These are phyloP conservation scores for Australoheros scitulus DNA, from an alignment of 2,113 vertebrate species.

Conservation along the genomic window DNA sequence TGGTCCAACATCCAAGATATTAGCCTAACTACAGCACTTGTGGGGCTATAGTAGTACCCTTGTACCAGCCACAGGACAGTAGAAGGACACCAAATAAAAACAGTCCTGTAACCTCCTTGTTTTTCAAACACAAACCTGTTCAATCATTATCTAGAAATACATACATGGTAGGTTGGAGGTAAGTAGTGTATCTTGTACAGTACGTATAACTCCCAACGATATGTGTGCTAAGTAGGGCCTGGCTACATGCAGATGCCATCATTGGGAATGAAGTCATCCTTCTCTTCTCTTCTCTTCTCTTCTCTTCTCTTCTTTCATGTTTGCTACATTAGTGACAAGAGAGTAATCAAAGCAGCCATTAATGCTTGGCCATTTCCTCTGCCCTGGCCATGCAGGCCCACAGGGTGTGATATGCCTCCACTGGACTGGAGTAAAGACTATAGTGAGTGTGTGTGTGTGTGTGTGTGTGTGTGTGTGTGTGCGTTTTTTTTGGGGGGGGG, in stretches of 20 bases:
- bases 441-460: background rate
- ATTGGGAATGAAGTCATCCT: conserved; percentile 56
- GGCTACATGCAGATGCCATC: conserved; percentile 52
- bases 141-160: background rate
- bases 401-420: conserved; percentile 50
- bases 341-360: conserved; percentile 77
- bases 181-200: conserved; percentile 7
- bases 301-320: conserved; percentile 65
- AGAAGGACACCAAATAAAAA: background rate
- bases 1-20: conserved; percentile 28
- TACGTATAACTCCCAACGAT: background rate
- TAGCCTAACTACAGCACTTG: background rate
- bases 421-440: conserved; percentile 24
- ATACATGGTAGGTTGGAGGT: background rate
- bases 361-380: conserved; percentile 71
- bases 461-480: no score
- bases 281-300: background rate
- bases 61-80: background rate
- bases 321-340: conserved; percentile 75
- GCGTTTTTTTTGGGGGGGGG: no score
- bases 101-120: conserved; percentile 15
- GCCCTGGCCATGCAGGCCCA: conserved; percentile 64
- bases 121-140: background rate
- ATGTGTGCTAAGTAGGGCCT: conserved; percentile 20
- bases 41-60: background rate